A percentile compares a stretch with the other conserved stretches of the same genome.
These are phyloP conservation scores for Orycteropus afer DNA, from an alignment of 2,113 vertebrate species.

Conservation along the genomic window DNA sequence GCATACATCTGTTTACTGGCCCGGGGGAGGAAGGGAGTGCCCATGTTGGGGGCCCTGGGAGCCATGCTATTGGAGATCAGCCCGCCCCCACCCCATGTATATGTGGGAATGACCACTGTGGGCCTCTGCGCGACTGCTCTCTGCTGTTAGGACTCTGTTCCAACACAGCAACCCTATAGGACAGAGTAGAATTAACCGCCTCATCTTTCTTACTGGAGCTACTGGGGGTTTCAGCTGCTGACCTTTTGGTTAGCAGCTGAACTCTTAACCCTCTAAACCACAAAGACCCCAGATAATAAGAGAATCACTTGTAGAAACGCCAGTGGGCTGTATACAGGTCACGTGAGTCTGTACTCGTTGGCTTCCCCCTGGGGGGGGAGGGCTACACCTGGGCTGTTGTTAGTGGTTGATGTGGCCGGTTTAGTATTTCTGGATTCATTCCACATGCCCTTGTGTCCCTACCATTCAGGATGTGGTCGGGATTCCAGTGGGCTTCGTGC, in stretches of 20 bases:
- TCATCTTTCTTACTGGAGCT: no score
- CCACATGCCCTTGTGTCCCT: not conserved
- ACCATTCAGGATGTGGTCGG: not conserved
- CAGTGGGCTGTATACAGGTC: not conserved
- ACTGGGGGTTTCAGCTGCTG: no score
- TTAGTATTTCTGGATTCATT: not conserved
- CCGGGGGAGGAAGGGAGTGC: not conserved
- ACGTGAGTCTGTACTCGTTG: not conserved
- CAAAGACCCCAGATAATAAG: no score
- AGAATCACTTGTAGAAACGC: no score
- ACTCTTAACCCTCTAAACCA: no score
- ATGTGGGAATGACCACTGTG: not conserved
- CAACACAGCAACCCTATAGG: no score
- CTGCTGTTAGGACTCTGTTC: not conserved
- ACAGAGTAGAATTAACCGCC: no score
- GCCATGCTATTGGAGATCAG: not conserved
- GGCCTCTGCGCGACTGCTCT: not conserved
- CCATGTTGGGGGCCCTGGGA: no score
- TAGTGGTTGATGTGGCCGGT: not conserved
- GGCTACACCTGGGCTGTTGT: not conserved
- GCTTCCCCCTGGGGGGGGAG: no score
- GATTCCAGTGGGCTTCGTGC: not conserved
- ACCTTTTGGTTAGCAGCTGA: no score
- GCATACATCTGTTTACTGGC: not conserved
- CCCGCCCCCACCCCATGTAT: rapidly evolving